Percentiles rank a stretch among this genome's conserved stretches.
Conservation (phyloP, 2,113 vertebrate genomes). For the Capreolus pygargus region DNA sequence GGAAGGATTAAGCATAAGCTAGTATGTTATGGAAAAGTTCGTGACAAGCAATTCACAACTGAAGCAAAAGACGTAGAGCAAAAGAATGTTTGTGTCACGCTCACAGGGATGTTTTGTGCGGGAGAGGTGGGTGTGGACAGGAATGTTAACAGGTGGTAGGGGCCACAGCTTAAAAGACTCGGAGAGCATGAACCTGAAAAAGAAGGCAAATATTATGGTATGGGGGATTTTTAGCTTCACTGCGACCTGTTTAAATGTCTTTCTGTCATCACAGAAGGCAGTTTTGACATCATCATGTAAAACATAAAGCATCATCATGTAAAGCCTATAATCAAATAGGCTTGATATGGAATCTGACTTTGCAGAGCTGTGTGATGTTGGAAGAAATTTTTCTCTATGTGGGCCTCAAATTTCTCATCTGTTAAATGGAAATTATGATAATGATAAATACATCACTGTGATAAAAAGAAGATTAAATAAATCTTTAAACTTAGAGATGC, state of each 20-base stretch:
- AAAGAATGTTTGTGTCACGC: constrained; percentile 22
- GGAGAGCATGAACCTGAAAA: background rate
- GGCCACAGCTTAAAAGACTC: background rate
- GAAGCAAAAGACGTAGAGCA: background rate
- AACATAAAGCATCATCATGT: background rate
- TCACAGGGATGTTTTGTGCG: background rate
- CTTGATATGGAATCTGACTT: background rate
- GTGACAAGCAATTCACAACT: constrained; percentile 10
- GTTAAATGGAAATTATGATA: background rate
- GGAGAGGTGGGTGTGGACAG: background rate
- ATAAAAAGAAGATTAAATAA: background rate
- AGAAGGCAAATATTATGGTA: background rate
- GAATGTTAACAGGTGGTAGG: constrained; percentile 4
- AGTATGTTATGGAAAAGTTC: constrained; percentile 55
- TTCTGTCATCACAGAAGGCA: background rate
- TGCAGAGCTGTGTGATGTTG: background rate
- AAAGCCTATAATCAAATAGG: background rate
- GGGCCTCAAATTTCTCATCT: background rate
- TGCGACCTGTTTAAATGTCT: background rate
- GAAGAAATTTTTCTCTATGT: background rate
- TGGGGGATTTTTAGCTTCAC: background rate
- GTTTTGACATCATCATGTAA: background rate
- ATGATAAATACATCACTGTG: background rate
- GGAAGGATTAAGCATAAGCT: constrained; percentile 60
- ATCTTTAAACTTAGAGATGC: background rate